Evolutionary conservation across 1,140 invertebrate species (phyloP).

Genomic region (Telenomus remus): DNA sequence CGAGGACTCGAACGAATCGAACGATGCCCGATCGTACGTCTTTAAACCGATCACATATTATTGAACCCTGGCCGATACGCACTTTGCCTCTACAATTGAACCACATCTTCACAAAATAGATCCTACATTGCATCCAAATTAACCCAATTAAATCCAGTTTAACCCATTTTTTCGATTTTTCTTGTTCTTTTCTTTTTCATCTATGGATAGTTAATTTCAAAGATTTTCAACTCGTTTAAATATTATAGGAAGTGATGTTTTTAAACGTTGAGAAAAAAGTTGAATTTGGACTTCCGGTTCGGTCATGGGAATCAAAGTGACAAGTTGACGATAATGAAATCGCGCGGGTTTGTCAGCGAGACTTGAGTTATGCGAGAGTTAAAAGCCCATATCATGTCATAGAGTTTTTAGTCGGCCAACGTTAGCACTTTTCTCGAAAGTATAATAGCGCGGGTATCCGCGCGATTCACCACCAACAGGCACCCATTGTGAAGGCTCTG

Average conservation of each 20-base stretch:
- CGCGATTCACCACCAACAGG: conserved; percentile 29
- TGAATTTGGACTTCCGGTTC: not conserved
- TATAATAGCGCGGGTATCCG: conserved; percentile 24
- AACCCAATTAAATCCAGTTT: conserved; percentile 21
- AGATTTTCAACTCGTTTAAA: too few species aligned
- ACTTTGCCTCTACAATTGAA: conserved; percentile 23
- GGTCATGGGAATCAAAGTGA: too few species aligned
- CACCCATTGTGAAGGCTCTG: conserved; percentile 40
- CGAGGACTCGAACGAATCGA: conserved; percentile 49
- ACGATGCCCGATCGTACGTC: conserved; percentile 60
- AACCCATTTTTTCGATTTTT: conserved; percentile 17
- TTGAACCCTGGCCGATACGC: conserved; percentile 21
- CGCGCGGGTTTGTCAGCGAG: conserved; percentile 15
- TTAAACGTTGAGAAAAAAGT: not conserved
- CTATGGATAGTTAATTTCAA: too few species aligned
- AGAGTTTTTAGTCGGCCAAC: conserved; percentile 27
- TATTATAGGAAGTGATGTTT: too few species aligned
- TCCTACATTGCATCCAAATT: conserved; percentile 31
- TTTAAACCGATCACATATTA: conserved; percentile 45
- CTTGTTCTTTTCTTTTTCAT: too few species aligned
- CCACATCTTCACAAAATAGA: conserved; percentile 1
- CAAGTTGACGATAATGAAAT: conserved; percentile 12
- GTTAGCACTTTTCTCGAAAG: conserved; percentile 39
- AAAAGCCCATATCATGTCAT: conserved; percentile 19
- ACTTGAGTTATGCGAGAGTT: conserved; percentile 16